Base-by-base conservation (phyloP, 2,797 vertebrate species). In the Mormyrus proboscirostris region DNA sequence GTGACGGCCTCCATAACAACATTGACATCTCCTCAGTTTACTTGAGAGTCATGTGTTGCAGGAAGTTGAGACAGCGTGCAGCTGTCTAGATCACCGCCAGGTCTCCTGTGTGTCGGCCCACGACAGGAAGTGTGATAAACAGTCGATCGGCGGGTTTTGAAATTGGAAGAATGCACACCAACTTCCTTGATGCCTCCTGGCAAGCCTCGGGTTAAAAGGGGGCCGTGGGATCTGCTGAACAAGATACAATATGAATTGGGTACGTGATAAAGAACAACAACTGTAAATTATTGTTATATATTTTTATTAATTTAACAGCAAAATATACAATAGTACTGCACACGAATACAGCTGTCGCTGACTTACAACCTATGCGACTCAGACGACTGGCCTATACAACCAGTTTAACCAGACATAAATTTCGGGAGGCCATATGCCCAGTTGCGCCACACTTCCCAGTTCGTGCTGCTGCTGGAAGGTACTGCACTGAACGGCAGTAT, bases 121-220 rank as follows among this genome's bases (percentile, higher is more conserved):
- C 50, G 53, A 59, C 85, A 51, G 6, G 25, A 55, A 57, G 53
- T 87, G 51, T 87, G 85, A 87, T 59, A 87, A 87, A 59, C 50
- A 87, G 85, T 57, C 33, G 85, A 87, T 59, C 8, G 85, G 16
- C 16, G 8, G 51, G 7, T 51, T n/a, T 57, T 25, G 33, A 87
- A 87, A 87, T 87, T 16, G 57, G 33, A 41, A 29, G 22, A 87
- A 25, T 38, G 51, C 53, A 55, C n/a, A 87, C 51, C 33, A 38
- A 10, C 53, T n/a, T 57, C 53, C 50, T 41, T 59, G 49, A 86
- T 86, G 84, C 50, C 29, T 57, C 50, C 29, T 86, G 50, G 50
- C 84, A 86, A 33, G 84, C 50, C 84, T 86, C 2, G 6, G n/a
- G 84, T 16, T 55, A 16, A 53, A 53, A 53, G 83, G 50, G 12